phyloP scores from a whole-genome alignment of 2,797 vertebrate genomes.

The Eurystomus glaucurus region DNA sequence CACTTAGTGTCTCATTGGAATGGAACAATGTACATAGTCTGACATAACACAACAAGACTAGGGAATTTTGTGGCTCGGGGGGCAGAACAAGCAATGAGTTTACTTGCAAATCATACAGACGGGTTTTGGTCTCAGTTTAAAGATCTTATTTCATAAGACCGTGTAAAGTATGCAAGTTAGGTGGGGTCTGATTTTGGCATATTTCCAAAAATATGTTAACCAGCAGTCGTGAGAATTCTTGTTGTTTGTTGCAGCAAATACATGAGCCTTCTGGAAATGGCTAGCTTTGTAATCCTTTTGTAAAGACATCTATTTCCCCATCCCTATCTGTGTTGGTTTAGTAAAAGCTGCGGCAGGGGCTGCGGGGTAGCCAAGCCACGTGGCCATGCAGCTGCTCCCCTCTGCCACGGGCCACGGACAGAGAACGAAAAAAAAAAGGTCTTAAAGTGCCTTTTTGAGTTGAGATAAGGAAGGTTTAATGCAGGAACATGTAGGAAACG shows the following conservation, averaged over 20 bases:
- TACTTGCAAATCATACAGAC: rapidly evolving
- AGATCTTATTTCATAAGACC: neutral
- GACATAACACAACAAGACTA: neutral
- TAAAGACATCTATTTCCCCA: neutral
- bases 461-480: too few species aligned
- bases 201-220: neutral
- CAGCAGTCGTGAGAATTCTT: neutral
- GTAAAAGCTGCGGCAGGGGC: too few species aligned
- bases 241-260: neutral
- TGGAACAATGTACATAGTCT: neutral
- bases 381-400: too few species aligned
- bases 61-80: neutral
- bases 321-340: neutral
- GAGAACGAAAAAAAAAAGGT: too few species aligned
- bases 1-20: neutral
- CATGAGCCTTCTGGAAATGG: neutral
- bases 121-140: neutral
- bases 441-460: too few species aligned
- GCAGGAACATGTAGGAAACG: too few species aligned
- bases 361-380: too few species aligned
- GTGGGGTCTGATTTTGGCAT: neutral
- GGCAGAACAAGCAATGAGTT: neutral
- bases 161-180: neutral
- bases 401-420: too few species aligned
- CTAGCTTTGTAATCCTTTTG: neutral